Base-by-base conservation (phyloP, 2,113 vertebrate genomes). In the Sakesphorus luctuosus region DNA sequence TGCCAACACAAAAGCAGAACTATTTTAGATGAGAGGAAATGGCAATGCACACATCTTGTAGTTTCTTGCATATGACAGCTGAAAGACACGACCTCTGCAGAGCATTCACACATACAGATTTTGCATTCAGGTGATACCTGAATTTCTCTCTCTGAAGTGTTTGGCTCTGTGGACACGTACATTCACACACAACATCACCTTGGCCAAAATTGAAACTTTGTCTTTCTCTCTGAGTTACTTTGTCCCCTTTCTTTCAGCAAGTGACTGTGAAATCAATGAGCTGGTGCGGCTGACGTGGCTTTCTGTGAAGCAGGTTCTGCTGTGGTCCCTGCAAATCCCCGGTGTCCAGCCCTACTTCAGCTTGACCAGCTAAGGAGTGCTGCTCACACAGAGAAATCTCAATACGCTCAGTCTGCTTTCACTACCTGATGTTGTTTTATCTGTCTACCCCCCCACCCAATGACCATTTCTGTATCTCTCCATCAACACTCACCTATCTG, bases 21-120 rank as follows among this genome's bases (percentile, higher is more conserved):
- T 18, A 28, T 61, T 73, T 83, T 46, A 52, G 7, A 9, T 16
- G 29, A 63, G 29, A 77, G 26, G 3, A 90, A 66, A 81, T 5
- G 11, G 21, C 15, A 84, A 56, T 1, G 20, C 43, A 23, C 1
- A 24, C 8, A 24, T 55, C 38, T 62, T 80, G 29, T 1, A 0
- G 46, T 76, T 53, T 47, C 61, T 33, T 33, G 38, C 28, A 31
- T 8, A 47, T 28, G 43, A 81, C 53, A 59, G 29, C 33, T 84
- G 93, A 84, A 68, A 65, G 35, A 58, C 31, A 23, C 35, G 88
- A 47, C 36, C 35, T 36, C 31, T n/a, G 58, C 47, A 74, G 53
- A 67, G 15, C 7, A 62, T 21, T 75, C 71, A 79, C 38, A n/a
- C n/a, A 36, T 2, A 31, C 4, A 29, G 40, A 72, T 59, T 80